These are phyloP conservation scores for Caenorhabditis sp. DNA, from an alignment of 2,888 invertebrate genomes.

Conservation along the genomic window DNA sequence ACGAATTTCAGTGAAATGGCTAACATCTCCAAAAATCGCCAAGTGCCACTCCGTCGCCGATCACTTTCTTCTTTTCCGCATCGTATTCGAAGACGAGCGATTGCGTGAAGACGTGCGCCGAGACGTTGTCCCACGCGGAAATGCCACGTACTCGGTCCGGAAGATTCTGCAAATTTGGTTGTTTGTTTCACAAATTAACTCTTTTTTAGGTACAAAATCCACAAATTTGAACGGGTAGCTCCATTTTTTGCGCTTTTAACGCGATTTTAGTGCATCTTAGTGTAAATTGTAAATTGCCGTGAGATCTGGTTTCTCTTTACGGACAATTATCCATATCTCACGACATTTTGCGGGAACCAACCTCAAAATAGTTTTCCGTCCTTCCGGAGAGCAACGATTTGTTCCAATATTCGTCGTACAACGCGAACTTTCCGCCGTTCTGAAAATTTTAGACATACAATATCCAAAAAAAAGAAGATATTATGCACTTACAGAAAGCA, in stretches of 20 bases:
- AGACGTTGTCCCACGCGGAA: constrained; percentile 50
- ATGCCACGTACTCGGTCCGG: constrained; percentile 63
- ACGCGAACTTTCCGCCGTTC: constrained; percentile 63
- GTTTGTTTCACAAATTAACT: too few relatives aligned
- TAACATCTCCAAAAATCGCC: constrained; percentile 56
- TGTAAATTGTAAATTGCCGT: too few relatives aligned
- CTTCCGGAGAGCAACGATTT: constrained; percentile 61
- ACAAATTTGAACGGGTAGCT: too few relatives aligned
- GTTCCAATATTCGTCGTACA: constrained; percentile 68
- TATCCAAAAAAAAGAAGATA: neutral
- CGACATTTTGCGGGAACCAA: neutral
- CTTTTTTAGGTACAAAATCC: too few relatives aligned
- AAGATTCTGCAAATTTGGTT: too few relatives aligned
- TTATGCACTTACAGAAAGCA: constrained; percentile 62
- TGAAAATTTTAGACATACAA: constrained; percentile 27
- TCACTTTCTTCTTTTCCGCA: constrained; percentile 44
- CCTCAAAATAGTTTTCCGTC: constrained; percentile 57
- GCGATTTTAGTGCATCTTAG: too few relatives aligned
- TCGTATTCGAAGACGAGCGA: constrained; percentile 58
- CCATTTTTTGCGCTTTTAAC: too few relatives aligned
- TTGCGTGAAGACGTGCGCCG: constrained; percentile 56
- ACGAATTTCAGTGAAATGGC: neutral
- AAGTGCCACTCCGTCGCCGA: constrained; percentile 51
- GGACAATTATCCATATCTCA: too few relatives aligned
- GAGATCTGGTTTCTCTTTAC: too few relatives aligned